Conservation (phyloP, 2,113 vertebrate genomes). For the Nibea albiflora region DNA sequence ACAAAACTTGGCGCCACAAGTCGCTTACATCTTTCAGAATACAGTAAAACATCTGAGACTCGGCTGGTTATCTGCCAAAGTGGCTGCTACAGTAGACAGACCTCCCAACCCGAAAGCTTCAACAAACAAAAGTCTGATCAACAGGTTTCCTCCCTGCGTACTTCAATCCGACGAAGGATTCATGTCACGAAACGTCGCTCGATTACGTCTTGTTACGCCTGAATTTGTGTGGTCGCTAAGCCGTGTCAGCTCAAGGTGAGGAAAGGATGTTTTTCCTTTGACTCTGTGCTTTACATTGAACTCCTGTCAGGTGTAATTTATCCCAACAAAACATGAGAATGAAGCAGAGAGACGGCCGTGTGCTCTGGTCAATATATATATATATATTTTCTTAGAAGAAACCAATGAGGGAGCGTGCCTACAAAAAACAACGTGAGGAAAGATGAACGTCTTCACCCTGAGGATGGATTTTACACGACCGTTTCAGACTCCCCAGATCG, state of each 20-base stretch:
- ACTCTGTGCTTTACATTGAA: slow-evolving; percentile 40
- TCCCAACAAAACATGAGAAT: not conserved
- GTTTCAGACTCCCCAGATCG: slow-evolving; percentile 8
- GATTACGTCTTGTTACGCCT: not conserved
- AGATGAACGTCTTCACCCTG: not conserved
- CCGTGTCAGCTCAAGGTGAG: not conserved
- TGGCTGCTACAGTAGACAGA: slow-evolving; percentile 65
- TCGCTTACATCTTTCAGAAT: not conserved
- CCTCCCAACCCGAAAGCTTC: not conserved
- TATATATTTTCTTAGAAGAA: not conserved
- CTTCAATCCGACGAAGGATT: not conserved
- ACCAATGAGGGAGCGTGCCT: not conserved
- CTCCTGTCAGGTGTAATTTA: not conserved
- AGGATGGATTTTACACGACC: slow-evolving; percentile 9
- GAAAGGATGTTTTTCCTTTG: not conserved
- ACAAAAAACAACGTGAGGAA: not conserved
- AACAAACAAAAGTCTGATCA: not conserved
- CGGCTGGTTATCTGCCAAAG: slow-evolving; percentile 43
- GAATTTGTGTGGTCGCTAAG: not conserved
- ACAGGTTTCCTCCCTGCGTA: slow-evolving; percentile 1
- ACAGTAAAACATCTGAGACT: not conserved
- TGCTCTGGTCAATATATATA: slow-evolving; percentile 22
- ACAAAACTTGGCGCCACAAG: too few species aligned
- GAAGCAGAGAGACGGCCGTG: not conserved
- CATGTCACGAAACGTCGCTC: not conserved